Conservation (phyloP, 2,113 vertebrate genomes). For the Bubo bubo region DNA sequence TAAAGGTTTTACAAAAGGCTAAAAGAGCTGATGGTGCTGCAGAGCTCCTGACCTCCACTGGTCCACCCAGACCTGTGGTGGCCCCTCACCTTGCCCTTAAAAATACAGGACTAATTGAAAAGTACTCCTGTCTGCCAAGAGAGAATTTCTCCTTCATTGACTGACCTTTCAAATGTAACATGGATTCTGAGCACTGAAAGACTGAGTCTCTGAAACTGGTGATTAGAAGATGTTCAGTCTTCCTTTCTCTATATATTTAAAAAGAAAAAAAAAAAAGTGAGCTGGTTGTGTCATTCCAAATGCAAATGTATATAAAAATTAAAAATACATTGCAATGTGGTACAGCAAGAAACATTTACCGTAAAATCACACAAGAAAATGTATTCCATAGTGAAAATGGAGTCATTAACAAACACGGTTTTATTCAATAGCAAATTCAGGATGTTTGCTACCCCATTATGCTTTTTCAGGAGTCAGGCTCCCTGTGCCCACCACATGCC, state of each 20-base stretch:
- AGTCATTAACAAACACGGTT: fast-evolving
- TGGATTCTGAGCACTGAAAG: neutral
- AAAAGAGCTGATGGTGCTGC: slow-evolving; percentile 65
- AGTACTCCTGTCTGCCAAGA: neutral
- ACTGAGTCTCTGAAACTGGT: neutral
- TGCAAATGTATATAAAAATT: neutral
- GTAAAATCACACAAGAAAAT: neutral
- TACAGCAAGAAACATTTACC: neutral
- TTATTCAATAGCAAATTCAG: fast-evolving
- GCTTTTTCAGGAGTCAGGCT: neutral
- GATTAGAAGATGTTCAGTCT: neutral
- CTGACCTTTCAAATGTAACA: neutral
- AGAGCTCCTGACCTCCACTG: slow-evolving; percentile 61
- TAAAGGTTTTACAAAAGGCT: slow-evolving; percentile 68
- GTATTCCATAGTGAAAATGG: neutral
- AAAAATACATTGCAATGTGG: fast-evolving
- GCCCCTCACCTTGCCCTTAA: neutral
- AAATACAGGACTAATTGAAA: neutral
- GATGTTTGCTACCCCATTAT: neutral
- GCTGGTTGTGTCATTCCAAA: neutral
- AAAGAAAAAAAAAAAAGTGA: neutral
- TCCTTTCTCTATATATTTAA: neutral
- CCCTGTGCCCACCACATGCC: neutral
- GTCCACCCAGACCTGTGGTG: slow-evolving; percentile 23
- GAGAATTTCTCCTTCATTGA: neutral